These are phyloP conservation scores for Petrophora chlorosata DNA, from an alignment of 2,888 invertebrate species.

Conservation along the genomic window DNA sequence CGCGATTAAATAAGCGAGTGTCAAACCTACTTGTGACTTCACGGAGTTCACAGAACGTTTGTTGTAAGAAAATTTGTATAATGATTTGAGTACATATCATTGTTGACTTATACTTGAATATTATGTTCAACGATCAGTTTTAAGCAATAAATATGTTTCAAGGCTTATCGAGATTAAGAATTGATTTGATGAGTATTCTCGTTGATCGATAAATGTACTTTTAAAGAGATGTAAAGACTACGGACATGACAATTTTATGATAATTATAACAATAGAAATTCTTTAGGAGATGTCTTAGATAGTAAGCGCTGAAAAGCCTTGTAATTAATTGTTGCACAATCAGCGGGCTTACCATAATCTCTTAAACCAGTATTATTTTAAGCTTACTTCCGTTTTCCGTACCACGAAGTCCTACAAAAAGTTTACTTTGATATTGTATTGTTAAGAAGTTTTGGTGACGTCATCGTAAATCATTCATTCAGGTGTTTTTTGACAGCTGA, in stretches of 20 bases:
- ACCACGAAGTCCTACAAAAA: too few relatives aligned
- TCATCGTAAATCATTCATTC: too few relatives aligned
- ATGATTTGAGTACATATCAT: conserved; percentile 24
- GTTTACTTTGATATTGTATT: too few relatives aligned
- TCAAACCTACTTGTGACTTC: too few relatives aligned
- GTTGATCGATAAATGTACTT: not conserved
- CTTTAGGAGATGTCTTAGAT: not conserved
- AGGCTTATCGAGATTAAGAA: not conserved
- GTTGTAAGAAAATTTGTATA: not conserved
- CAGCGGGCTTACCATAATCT: too few relatives aligned
- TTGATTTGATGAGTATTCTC: not conserved
- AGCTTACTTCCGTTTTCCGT: too few relatives aligned
- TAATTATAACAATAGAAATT: not conserved
- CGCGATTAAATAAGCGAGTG: too few relatives aligned
- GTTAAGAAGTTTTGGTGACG: too few relatives aligned
- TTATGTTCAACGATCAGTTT: not conserved
- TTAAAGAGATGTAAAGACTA: conserved; percentile 16
- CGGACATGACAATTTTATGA: conserved; percentile 19
- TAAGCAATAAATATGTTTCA: conserved; percentile 2
- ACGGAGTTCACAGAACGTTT: not conserved
- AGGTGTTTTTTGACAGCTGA: too few relatives aligned
- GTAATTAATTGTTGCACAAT: conserved; percentile 8
- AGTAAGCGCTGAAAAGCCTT: not conserved
- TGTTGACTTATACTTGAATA: conserved; percentile 12
- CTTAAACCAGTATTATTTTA: too few relatives aligned